Percentiles rank a stretch among this genome's conserved stretches.
These are phyloP conservation scores for Orthonyx spaldingii DNA, from an alignment of 2,113 vertebrate species.

Conservation along the genomic window DNA sequence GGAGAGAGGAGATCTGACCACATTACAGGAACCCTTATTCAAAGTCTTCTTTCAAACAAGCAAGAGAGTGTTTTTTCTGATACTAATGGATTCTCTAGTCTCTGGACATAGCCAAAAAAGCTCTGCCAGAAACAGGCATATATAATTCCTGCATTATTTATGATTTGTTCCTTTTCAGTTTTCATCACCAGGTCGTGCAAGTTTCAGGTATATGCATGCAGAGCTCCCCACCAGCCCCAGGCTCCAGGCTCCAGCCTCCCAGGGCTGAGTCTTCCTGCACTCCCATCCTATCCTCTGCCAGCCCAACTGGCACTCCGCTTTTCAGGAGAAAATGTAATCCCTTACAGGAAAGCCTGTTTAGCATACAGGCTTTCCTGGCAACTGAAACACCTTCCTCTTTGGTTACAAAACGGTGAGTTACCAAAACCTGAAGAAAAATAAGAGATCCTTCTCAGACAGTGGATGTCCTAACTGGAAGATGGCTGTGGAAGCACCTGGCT, in stretches of 20 bases:
- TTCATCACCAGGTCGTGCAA: background rate
- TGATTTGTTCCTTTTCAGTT: background rate
- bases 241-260: background rate
- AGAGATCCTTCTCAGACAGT: background rate
- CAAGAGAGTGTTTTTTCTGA: background rate
- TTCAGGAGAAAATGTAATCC: background rate
- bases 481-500: background rate
- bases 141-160: conserved; percentile 33
- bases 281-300: background rate
- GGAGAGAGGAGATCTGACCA: background rate
- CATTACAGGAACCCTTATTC: background rate
- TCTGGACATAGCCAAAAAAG: background rate
- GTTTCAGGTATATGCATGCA: background rate
- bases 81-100: background rate
- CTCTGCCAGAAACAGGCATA: background rate
- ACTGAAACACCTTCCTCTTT: background rate
- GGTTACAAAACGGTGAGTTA: background rate
- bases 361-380: background rate
- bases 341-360: background rate
- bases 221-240: background rate
- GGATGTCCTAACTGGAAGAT: background rate
- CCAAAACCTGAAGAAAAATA: background rate
- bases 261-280: background rate
- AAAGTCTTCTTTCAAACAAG: background rate
- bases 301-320: fast-evolving